These are phyloP conservation scores for Digitonthophagus gazella DNA, from an alignment of 2,888 invertebrate genomes.

Conservation along the genomic window DNA sequence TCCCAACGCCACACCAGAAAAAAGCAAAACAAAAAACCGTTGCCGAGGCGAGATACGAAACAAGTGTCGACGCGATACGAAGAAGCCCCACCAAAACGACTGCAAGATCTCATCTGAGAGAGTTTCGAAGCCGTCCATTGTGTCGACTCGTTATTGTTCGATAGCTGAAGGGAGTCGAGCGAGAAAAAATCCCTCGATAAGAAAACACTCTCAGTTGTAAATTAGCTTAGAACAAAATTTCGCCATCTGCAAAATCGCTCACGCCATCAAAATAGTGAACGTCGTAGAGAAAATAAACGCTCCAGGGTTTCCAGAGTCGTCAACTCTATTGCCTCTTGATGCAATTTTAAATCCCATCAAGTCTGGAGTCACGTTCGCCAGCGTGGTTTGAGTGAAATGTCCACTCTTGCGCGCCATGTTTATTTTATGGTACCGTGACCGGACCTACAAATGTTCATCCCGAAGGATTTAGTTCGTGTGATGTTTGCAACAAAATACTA, in stretches of 20 bases:
- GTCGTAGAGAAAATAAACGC: background rate
- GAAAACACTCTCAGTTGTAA: background rate
- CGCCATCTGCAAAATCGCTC: background rate
- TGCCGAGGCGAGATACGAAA: background rate
- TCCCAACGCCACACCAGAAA: background rate
- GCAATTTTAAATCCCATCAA: background rate
- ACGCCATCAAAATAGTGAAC: background rate
- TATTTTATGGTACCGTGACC: slow-evolving; percentile 9
- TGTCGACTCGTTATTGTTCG: background rate
- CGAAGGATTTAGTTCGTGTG: background rate
- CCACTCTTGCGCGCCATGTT: slow-evolving; percentile 9
- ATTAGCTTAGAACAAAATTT: background rate
- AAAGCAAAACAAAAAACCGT: background rate
- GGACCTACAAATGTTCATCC: background rate
- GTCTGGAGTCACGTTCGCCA: background rate
- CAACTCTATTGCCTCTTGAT: background rate
- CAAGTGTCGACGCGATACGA: background rate
- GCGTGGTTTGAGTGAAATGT: background rate
- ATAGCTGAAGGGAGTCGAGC: background rate
- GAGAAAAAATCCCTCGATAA: background rate
- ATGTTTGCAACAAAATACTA: background rate
- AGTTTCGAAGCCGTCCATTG: background rate
- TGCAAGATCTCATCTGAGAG: background rate
- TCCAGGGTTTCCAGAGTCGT: background rate
- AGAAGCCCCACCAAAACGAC: background rate